Percentiles rank a stretch among this genome's conserved stretches.
Evolutionary conservation across 2,797 vertebrate genomes (phyloP).

Genomic region (Jordanella pulchra): DNA sequence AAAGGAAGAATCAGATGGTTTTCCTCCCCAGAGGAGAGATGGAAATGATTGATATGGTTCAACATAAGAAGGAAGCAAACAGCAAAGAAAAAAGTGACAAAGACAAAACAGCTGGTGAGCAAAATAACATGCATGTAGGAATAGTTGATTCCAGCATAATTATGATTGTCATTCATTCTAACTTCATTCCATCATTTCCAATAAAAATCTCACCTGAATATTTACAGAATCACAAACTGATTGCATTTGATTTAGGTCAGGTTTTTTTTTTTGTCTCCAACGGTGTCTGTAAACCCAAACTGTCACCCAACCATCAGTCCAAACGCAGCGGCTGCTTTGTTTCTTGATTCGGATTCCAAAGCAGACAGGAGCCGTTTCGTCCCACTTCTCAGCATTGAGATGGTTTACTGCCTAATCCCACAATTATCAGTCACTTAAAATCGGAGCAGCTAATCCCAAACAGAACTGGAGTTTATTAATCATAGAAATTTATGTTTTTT

Average conservation of each 20-base stretch:
- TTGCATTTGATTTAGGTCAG: background rate
- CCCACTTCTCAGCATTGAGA: slow-evolving; percentile 49
- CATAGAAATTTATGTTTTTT: background rate
- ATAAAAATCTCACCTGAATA: background rate
- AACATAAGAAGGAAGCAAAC: slow-evolving; percentile 11
- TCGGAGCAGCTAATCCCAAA: slow-evolving; percentile 16
- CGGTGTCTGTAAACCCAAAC: background rate
- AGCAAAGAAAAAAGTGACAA: slow-evolving; percentile 31
- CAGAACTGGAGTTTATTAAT: background rate
- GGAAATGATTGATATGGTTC: slow-evolving; percentile 17
- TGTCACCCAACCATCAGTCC: background rate
- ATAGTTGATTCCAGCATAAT: slow-evolving; percentile 19
- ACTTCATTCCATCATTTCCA: background rate
- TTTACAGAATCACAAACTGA: background rate
- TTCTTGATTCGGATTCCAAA: slow-evolving; percentile 13
- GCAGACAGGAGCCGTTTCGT: slow-evolving; percentile 35
- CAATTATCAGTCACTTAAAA: background rate
- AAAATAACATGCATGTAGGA: slow-evolving; percentile 49
- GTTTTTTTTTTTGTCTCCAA: background rate
- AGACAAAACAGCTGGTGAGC: slow-evolving; percentile 47
- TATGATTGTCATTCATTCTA: slow-evolving; percentile 9
- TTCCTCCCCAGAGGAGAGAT: slow-evolving; percentile 1
- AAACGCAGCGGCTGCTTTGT: background rate
- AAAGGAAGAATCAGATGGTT: background rate
- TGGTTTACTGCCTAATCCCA: background rate